These are phyloP conservation scores for Dromiciops gliroides DNA, from an alignment of 2,113 vertebrate genomes.

Conservation along the genomic window DNA sequence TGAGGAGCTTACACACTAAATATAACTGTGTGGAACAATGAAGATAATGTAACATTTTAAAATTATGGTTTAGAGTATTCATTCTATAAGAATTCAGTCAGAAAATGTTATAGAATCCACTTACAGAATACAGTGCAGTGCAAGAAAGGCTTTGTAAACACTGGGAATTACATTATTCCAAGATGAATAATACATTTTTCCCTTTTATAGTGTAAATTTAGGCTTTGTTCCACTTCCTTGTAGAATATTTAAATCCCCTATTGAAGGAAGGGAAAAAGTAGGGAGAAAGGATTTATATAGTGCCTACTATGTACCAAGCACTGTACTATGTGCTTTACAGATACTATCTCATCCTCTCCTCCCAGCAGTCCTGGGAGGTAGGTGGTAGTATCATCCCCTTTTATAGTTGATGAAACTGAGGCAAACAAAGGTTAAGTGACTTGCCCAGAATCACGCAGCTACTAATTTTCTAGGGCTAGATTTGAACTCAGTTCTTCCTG, in stretches of 20 bases:
- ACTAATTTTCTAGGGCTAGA: not conserved
- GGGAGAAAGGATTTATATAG: not conserved
- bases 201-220: not conserved
- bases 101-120: not conserved
- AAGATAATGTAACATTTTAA: not conserved
- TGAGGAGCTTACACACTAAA: conserved; percentile 17
- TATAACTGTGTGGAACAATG: not conserved
- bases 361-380: not conserved
- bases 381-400: not conserved
- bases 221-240: not conserved
- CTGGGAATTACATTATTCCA: not conserved
- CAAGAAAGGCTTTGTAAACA: not conserved
- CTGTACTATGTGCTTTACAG: not conserved
- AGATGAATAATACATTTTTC: not conserved
- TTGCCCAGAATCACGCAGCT: not conserved
- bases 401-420: not conserved
- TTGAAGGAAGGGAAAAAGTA: not conserved
- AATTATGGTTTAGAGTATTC: not conserved
- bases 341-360: not conserved
- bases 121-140: not conserved
- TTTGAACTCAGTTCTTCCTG: conserved; percentile 38
- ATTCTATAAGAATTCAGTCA: not conserved
- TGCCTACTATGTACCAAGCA: not conserved
- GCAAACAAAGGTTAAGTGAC: not conserved
- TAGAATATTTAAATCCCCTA: not conserved